These are phyloP conservation scores for Mastacembelus armatus DNA, from an alignment of 2,797 vertebrate species.

Conservation along the genomic window DNA sequence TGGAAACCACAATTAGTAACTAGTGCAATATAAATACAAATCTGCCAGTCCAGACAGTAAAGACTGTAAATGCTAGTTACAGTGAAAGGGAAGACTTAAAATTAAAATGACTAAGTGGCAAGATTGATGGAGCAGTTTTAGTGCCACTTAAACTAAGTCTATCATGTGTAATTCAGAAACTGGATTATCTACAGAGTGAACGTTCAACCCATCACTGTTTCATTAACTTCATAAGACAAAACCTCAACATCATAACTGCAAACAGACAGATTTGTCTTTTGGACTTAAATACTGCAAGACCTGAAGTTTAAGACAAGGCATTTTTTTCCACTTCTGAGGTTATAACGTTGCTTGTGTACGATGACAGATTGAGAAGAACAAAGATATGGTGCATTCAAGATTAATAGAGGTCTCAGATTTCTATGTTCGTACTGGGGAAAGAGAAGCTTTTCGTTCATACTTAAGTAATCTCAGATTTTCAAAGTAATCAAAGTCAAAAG, in stretches of 20 bases:
- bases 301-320: background rate
- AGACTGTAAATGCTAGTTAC: background rate
- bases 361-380: constrained; percentile 54
- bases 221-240: background rate
- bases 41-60: background rate
- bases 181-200: background rate
- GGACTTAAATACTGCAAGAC: background rate
- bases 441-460: constrained; percentile 40
- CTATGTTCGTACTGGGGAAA: constrained; percentile 38
- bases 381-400: constrained; percentile 51
- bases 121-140: background rate
- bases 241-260: background rate
- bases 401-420: constrained; percentile 53
- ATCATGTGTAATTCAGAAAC: background rate
- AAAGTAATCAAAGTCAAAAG: constrained; percentile 9
- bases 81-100: background rate
- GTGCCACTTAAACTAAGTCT: background rate
- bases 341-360: constrained; percentile 27
- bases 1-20: background rate
- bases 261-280: constrained; percentile 6
- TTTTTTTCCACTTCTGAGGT: constrained; percentile 31
- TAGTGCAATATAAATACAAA: too few relatives aligned
- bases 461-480: constrained; percentile 34
- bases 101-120: background rate
- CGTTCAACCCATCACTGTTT: background rate